These are phyloP conservation scores for Eristalis tenax DNA, from an alignment of 2,888 invertebrate genomes.

Conservation along the genomic window DNA sequence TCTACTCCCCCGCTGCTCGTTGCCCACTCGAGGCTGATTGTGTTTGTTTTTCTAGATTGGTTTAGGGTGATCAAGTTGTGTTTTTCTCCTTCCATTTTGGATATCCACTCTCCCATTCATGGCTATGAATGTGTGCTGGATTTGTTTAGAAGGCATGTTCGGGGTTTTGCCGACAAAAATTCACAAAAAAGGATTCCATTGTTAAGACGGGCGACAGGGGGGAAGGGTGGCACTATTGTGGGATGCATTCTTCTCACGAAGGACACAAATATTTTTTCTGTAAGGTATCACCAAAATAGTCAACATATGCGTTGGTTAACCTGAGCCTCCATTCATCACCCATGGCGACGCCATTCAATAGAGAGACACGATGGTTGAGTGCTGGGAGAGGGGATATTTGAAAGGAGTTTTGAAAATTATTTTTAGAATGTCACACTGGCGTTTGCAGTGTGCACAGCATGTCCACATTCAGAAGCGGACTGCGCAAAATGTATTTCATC, in stretches of 20 bases:
- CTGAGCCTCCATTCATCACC: not conserved
- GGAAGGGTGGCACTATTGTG: not conserved
- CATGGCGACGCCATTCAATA: not conserved
- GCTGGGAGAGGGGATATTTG: too few species aligned
- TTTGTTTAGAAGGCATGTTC: not conserved
- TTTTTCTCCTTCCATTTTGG: not conserved
- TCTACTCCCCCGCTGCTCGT: not conserved
- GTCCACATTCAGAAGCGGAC: not conserved
- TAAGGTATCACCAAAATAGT: not conserved
- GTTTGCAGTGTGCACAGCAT: not conserved
- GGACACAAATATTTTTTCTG: not conserved
- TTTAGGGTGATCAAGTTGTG: constrained; percentile 5
- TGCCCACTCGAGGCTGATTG: constrained; percentile 11
- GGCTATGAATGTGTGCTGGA: not conserved
- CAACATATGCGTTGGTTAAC: not conserved
- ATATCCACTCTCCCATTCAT: not conserved
- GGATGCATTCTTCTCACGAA: constrained; percentile 17
- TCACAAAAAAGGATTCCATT: not conserved
- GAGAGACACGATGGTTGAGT: not conserved
- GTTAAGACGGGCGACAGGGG: not conserved
- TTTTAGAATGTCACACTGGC: not conserved
- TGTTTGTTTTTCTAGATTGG: constrained; percentile 37
- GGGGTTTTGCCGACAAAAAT: not conserved
- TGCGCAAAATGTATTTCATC: not conserved
- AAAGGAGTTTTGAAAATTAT: too few species aligned